phyloP scores from a whole-genome alignment of 2,888 invertebrate species.

The Folsomia candida region DNA sequence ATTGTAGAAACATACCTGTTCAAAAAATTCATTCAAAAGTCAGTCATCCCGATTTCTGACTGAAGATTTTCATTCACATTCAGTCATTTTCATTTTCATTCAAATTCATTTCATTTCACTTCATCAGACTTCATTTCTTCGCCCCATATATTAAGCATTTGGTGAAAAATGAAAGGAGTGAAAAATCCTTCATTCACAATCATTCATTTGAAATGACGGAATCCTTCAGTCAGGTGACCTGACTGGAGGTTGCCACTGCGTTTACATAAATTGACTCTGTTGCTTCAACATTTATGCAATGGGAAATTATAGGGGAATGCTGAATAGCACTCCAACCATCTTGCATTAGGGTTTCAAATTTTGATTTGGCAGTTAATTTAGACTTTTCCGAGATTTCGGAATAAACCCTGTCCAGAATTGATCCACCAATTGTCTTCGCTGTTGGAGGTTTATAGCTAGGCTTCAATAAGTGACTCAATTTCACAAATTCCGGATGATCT shows the following conservation, averaged over 20 bases:
- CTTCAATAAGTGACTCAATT: neutral
- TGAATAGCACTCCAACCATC: neutral
- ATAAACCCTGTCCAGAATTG: neutral
- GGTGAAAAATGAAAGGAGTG: no score
- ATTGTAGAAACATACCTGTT: no score
- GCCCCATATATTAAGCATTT: no score
- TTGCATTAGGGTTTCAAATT: neutral
- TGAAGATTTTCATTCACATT: no score
- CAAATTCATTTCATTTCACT: no score
- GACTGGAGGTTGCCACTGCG: neutral
- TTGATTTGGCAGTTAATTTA: neutral
- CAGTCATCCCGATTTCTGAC: no score
- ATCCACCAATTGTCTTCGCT: neutral
- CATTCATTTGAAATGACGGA: no score
- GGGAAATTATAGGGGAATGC: neutral
- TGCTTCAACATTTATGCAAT: neutral
- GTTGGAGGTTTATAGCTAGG: neutral
- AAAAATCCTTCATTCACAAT: no score
- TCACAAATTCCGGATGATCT: neutral
- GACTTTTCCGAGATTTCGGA: neutral
- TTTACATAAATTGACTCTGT: neutral
- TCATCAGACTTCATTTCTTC: no score
- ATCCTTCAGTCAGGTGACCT: no score
- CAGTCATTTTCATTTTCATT: no score
- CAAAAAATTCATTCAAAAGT: no score